These are phyloP conservation scores for Unio pictorum DNA, from an alignment of 2,888 invertebrate genomes.

Conservation along the genomic window DNA sequence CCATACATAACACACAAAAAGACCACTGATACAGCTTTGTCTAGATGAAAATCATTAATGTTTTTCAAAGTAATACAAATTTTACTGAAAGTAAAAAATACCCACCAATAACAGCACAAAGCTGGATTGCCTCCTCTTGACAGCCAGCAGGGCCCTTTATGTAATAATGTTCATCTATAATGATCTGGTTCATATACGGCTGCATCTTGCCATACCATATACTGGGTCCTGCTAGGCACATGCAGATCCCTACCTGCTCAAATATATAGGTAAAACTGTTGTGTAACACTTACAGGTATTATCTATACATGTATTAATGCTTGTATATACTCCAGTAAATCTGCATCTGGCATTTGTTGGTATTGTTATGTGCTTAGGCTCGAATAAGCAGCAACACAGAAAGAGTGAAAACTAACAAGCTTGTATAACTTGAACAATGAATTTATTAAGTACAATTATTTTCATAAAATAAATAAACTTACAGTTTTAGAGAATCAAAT, in stretches of 20 bases:
- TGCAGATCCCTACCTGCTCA: constrained; percentile 60
- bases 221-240: constrained; percentile 57
- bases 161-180: constrained; percentile 66
- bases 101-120: constrained; percentile 61
- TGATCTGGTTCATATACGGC: constrained; percentile 62
- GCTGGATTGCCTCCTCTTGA: constrained; percentile 58
- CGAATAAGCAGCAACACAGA: too few relatives aligned
- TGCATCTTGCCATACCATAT: constrained; percentile 61
- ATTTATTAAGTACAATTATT: too few relatives aligned
- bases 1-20: too few relatives aligned
- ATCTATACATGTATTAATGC: not conserved
- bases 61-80: not conserved
- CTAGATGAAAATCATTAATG: not conserved
- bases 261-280: not conserved
- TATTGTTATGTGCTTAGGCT: too few relatives aligned
- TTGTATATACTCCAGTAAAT: not conserved
- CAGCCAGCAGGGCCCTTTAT: constrained; percentile 66
- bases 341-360: not conserved
- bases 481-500: too few relatives aligned
- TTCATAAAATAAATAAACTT: too few relatives aligned
- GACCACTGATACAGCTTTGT: too few relatives aligned
- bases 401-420: too few relatives aligned
- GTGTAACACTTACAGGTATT: not conserved
- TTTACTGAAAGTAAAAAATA: not conserved
- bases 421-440: too few relatives aligned